Conservation (phyloP, 2,797 vertebrate genomes). For the Loris lydekkerianus region DNA sequence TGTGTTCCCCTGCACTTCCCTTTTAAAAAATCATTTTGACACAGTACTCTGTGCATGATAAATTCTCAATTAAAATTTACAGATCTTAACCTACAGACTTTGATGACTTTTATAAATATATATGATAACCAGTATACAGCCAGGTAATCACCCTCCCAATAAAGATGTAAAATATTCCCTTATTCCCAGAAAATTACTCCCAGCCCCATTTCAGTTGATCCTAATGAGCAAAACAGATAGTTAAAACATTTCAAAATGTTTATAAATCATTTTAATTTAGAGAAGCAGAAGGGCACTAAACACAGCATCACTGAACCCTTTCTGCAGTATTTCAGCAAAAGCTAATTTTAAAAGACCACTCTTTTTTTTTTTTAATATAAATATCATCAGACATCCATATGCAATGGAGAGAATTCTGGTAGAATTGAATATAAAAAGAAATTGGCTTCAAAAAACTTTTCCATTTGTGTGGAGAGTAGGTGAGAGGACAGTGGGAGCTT, state of each 20-base stretch:
- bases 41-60: neutral
- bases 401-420: neutral
- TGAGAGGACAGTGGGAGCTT: conserved; percentile 45
- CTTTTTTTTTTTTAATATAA: neutral
- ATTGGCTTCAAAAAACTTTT: neutral
- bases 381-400: conserved; percentile 7
- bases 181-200: neutral
- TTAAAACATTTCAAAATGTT: neutral
- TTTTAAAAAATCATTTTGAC: neutral
- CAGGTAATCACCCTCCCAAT: neutral
- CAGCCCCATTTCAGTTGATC: neutral
- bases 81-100: neutral
- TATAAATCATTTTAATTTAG: neutral
- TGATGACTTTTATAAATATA: neutral
- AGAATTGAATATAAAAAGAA: neutral
- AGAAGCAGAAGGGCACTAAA: neutral
- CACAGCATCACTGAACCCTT: neutral
- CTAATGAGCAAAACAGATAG: neutral
- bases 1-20: neutral
- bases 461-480: conserved; percentile 36
- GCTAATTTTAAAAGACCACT: neutral
- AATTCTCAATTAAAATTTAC: neutral
- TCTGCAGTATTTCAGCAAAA: neutral
- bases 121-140: neutral
- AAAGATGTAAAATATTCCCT: neutral